A percentile compares a stretch with the other conserved stretches of the same genome.
These are phyloP conservation scores for Alectoris magna DNA, from an alignment of 2,797 vertebrate genomes.

Conservation along the genomic window DNA sequence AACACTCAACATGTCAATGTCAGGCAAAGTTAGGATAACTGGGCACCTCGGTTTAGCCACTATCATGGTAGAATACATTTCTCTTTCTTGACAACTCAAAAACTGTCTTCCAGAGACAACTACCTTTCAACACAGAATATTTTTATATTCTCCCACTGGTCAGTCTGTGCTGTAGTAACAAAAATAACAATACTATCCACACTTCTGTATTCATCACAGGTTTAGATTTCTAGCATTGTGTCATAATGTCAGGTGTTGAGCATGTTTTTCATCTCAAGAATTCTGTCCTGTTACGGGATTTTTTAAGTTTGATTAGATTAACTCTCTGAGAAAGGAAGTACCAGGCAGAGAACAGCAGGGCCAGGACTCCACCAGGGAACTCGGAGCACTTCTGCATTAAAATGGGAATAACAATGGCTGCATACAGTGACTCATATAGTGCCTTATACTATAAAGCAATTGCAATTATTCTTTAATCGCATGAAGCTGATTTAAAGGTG, in stretches of 20 bases:
- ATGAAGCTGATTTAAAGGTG: not conserved
- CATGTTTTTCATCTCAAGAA: not conserved
- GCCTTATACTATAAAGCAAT: not conserved
- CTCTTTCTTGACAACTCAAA: not conserved
- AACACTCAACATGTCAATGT: not conserved
- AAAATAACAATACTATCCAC: not conserved
- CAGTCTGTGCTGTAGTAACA: not conserved
- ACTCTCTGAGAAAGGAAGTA: not conserved
- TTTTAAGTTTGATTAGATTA: not conserved
- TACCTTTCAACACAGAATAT: not conserved
- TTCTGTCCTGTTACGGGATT: not conserved
- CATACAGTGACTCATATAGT: not conserved
- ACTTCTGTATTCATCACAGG: not conserved
- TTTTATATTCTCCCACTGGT: not conserved
- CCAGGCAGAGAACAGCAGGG: not conserved
- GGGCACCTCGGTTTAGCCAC: not conserved
- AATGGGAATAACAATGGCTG: not conserved
- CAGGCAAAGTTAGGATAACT: not conserved
- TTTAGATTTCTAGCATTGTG: fast-evolving
- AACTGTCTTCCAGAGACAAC: not conserved
- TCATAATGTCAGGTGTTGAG: fast-evolving
- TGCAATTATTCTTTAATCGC: not conserved
- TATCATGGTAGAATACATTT: not conserved
- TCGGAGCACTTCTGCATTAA: not conserved
- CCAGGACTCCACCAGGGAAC: not conserved